Evolutionary conservation across 1,140 invertebrate genomes (phyloP), one percentile per base, ranked within the genome.

Genomic region (Philotrypesis tridentata): DNA sequence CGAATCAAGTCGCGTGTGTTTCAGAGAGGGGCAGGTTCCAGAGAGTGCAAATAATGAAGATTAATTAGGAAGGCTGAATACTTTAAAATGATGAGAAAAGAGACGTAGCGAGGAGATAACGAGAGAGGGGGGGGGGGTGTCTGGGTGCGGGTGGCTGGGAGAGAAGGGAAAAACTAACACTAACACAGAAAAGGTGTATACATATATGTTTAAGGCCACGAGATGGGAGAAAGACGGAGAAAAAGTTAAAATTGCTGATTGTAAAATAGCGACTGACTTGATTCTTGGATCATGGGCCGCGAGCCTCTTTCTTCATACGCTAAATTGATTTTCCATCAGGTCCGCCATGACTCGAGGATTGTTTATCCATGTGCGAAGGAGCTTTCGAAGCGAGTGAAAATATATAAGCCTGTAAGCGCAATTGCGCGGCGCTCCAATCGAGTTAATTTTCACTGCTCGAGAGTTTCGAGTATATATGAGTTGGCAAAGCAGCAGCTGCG

Each of bases 371-470:
- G 48, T 33, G 21, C 11, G 31, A 17, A 55, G 48, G 21, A 55
- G 48, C 48, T 79, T 61, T 72, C 40, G 68, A 37, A 63, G 63
- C 55, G 73, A 79, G 65, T 79, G 29, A 75, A 76, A 76, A 72
- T 80, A 33, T 4, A 14, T 17, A 14, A 1, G 14, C 48, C n/a
- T n/a, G n/a, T n/a, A n/a, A 17, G 48, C 48, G 21, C n/a, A n/a
- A n/a, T n/a, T n/a, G n/a, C 7, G 33, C 7, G 6, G 48, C 8
- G 11, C 43, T 82, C 17, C 76, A 80, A 77, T 72, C 61, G 71
- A 76, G 72, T 83, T 80, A 82, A 82, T 81, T 82, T 80, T 33
- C 29, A 61, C 29, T 55, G 17, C 63, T 65, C 9, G n/a, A n/a
- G 71, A 63, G 60, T 6, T 67, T 61, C 14, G 25, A 40, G 77